Conservation (phyloP, 2,797 vertebrate genomes). For the Pelochelys cantorii region DNA sequence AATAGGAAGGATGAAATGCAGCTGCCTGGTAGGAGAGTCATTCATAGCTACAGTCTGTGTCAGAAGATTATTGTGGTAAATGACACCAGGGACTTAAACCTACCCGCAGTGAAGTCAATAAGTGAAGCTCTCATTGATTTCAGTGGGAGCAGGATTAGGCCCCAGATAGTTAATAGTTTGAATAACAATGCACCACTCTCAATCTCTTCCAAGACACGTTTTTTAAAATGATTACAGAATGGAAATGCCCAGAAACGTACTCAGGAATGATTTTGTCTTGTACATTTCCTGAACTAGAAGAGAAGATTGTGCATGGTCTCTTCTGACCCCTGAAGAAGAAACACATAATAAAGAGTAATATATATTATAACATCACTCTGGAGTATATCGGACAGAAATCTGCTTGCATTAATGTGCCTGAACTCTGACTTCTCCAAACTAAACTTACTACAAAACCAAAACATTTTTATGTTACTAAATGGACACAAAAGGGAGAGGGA, state of each 20-base stretch:
- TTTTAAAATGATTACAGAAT: background rate
- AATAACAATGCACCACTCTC: background rate
- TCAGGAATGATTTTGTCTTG: background rate
- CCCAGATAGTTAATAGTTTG: background rate
- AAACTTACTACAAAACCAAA: conserved; percentile 42
- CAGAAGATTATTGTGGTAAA: background rate
- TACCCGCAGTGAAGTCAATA: rapidly evolving
- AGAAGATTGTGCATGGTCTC: background rate
- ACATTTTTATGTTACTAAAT: conserved; percentile 39
- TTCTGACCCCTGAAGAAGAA: conserved; percentile 36
- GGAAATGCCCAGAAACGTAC: background rate
- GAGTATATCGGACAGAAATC: conserved; percentile 46
- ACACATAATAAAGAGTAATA: conserved; percentile 18
- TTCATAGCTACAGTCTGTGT: background rate
- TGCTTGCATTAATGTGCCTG: conserved; percentile 57
- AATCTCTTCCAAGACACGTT: background rate
- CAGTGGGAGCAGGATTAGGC: background rate
- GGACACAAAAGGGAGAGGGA: conserved; percentile 11
- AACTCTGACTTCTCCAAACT: conserved; percentile 51
- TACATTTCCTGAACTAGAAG: background rate
- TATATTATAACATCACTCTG: conserved; percentile 39
- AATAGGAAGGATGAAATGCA: conserved; percentile 7
- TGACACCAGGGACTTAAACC: background rate
- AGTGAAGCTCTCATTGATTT: rapidly evolving
- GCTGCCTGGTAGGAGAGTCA: background rate